These are phyloP conservation scores for Halictus ligatus DNA, from an alignment of 2,888 invertebrate genomes.

Conservation along the genomic window DNA sequence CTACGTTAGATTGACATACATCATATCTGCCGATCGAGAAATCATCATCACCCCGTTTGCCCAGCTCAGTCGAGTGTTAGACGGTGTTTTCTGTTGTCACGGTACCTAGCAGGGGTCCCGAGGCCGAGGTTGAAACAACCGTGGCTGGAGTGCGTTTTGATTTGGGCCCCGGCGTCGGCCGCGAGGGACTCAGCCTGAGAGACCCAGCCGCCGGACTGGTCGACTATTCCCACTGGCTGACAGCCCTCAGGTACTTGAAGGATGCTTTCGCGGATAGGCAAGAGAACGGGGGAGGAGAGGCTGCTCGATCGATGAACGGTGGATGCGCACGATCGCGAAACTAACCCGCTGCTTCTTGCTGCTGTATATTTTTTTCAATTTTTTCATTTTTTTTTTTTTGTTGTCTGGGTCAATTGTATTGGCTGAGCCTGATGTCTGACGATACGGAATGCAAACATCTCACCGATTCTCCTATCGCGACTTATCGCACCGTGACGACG, in stretches of 20 bases:
- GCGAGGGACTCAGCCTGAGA: slow-evolving; percentile 86
- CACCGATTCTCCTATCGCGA: slow-evolving; percentile 36
- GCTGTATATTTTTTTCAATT: slow-evolving; percentile 22
- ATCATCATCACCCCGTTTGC: slow-evolving; percentile 21
- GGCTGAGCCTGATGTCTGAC: slow-evolving; percentile 23
- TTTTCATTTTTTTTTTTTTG: too few species aligned
- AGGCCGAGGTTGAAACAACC: slow-evolving; percentile 83
- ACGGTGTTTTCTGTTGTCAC: slow-evolving; percentile 73
- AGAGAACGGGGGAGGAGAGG: slow-evolving; percentile 37
- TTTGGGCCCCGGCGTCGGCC: slow-evolving; percentile 85
- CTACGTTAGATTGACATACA: slow-evolving; percentile 34
- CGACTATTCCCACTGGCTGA: slow-evolving; percentile 87
- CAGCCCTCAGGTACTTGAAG: slow-evolving; percentile 85
- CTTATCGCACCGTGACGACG: slow-evolving; percentile 36
- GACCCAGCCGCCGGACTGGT: slow-evolving; percentile 86
- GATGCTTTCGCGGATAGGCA: slow-evolving; percentile 76
- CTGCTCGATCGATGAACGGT: slow-evolving; percentile 61
- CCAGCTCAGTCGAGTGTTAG: slow-evolving; percentile 65
- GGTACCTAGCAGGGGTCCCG: slow-evolving; percentile 81
- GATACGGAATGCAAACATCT: slow-evolving; percentile 34
- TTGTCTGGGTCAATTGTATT: slow-evolving; percentile 2
- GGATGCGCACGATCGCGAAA: slow-evolving; percentile 68
- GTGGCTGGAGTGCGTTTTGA: slow-evolving; percentile 84
- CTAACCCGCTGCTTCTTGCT: slow-evolving; percentile 73
- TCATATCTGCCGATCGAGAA: slow-evolving; percentile 40